A percentile compares a stretch with the other conserved stretches of the same genome.
Evolutionary conservation across 1,140 invertebrate genomes (phyloP).

Genomic region (Panagrolaimus sp.): DNA sequence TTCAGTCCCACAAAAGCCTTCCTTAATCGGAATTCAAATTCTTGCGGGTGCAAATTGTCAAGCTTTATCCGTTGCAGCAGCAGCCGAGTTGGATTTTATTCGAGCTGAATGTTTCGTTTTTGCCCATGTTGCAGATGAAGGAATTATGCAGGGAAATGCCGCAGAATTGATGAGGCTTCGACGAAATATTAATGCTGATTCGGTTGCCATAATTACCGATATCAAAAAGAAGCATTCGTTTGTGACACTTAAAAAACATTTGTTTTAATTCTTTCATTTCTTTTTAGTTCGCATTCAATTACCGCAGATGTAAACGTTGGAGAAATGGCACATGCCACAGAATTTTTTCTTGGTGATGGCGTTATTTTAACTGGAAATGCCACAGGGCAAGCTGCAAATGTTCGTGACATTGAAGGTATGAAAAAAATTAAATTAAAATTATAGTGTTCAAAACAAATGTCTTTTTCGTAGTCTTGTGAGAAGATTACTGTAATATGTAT

Average conservation of each 20-base stretch:
- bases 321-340: constrained; percentile 72
- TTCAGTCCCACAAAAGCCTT: constrained; percentile 20
- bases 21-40: constrained; percentile 65
- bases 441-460: constrained; percentile 21
- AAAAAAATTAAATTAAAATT: constrained; percentile 17
- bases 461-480: constrained; percentile 62
- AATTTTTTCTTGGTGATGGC: constrained; percentile 76
- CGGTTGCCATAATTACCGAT: constrained; percentile 72
- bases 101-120: constrained; percentile 77
- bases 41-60: constrained; percentile 73
- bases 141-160: constrained; percentile 72
- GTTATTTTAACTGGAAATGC: constrained; percentile 72
- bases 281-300: constrained; percentile 71
- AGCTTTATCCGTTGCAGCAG: constrained; percentile 72
- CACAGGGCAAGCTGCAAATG: constrained; percentile 68
- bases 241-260: constrained; percentile 18
- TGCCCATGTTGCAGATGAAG: constrained; percentile 76
- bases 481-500: background rate
- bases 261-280: constrained; percentile 28
- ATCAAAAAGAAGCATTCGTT: constrained; percentile 81
- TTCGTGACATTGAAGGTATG: constrained; percentile 65
- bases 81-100: constrained; percentile 72
- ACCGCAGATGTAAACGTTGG: constrained; percentile 70
- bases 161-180: constrained; percentile 71
- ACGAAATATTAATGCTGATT: constrained; percentile 68